Evolutionary conservation across 2,113 vertebrate species (phyloP).

Genomic region (Polypterus bichir): DNA sequence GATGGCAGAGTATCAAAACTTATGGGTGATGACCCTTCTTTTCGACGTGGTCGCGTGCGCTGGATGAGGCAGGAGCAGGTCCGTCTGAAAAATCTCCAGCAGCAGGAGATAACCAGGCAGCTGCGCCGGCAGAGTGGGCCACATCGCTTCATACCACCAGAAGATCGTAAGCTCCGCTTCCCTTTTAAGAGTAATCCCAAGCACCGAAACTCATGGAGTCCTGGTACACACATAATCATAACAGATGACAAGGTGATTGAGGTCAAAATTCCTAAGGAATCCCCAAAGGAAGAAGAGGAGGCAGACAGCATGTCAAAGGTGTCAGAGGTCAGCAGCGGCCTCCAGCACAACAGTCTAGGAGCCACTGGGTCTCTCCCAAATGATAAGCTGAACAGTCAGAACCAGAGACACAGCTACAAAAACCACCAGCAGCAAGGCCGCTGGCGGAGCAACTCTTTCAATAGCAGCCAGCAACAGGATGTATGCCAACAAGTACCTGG

Average conservation of each 20-base stretch:
- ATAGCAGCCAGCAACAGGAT: conserved; percentile 45
- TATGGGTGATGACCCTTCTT: conserved; percentile 59
- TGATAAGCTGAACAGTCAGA: conserved; percentile 40
- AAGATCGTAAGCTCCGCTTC: conserved; percentile 91
- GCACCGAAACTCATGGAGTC: conserved; percentile 93
- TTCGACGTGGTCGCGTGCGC: conserved; percentile 65
- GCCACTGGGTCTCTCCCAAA: conserved; percentile 40
- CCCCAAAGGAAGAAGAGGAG: conserved; percentile 46
- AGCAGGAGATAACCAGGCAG: conserved; percentile 89
- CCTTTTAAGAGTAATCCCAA: conserved; percentile 93
- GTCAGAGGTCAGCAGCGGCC: conserved; percentile 25
- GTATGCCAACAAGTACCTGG: conserved; percentile 38
- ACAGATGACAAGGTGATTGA: conserved; percentile 88
- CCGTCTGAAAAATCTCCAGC: conserved; percentile 83
- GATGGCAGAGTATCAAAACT: conserved; percentile 56
- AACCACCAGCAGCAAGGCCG: conserved; percentile 47
- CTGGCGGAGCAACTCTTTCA: conserved; percentile 88
- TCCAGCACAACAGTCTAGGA: conserved; percentile 45
- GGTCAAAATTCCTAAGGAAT: conserved; percentile 82
- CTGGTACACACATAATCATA: conserved; percentile 92
- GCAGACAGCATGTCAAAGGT: conserved; percentile 21
- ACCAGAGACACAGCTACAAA: conserved; percentile 50
- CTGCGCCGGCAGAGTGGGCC: conserved; percentile 76
- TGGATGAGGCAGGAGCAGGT: conserved; percentile 92
- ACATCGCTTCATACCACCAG: conserved; percentile 88